A percentile compares a stretch with the other conserved stretches of the same genome.
These are phyloP conservation scores for Enteromius afrohamiltoni DNA, from an alignment of 2,797 vertebrate species.

Conservation along the genomic window DNA sequence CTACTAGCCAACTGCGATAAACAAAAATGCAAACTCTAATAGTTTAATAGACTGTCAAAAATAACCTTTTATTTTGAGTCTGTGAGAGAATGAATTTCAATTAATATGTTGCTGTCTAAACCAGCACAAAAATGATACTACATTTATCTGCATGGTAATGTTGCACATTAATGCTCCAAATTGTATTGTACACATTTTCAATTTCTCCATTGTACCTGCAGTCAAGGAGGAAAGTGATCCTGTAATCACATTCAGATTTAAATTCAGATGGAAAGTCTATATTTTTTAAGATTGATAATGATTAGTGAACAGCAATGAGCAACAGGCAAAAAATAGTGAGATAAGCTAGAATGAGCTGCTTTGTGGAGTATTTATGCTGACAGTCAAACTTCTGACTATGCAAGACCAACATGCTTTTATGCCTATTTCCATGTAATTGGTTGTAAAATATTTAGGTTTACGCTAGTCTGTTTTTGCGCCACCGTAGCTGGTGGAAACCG, in stretches of 20 bases:
- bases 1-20: background rate
- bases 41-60: background rate
- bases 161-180: background rate
- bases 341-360: background rate
- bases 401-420: background rate
- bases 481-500: background rate
- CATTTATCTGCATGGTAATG: background rate
- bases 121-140: background rate
- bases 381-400: background rate
- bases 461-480: background rate
- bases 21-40: background rate
- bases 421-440: conserved; percentile 23
- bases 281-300: background rate
- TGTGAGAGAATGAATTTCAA: background rate
- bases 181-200: background rate
- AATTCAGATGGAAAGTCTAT: background rate
- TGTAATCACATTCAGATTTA: background rate
- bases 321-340: background rate
- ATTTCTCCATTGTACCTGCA: background rate
- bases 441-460: background rate
- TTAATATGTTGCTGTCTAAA: too few species aligned
- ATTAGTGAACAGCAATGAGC: background rate
- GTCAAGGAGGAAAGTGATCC: background rate
- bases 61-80: background rate
- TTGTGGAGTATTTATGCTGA: background rate